Evolutionary conservation across 2,797 vertebrate species (phyloP), one percentile per base, ranked within the genome.

Genomic region (Mormyrops boulengeri): DNA sequence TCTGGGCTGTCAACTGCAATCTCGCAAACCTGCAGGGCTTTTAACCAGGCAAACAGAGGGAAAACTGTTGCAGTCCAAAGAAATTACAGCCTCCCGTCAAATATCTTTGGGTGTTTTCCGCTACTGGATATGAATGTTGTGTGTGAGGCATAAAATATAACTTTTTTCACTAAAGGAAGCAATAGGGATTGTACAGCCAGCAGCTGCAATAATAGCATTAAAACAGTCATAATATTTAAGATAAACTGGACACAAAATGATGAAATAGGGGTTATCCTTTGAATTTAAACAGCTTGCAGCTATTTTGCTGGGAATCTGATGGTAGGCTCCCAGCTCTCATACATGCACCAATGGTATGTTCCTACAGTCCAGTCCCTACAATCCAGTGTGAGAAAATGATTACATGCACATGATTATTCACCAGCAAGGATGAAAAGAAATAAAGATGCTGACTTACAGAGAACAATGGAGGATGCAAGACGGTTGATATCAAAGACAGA

Each of bases 371-470:
- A 47, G 47, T 8, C 7, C 6, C 47, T 47, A 7, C 47, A 62
- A 9, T 62, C 57, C 57, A 26, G 92, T 93, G 92, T 44, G 26
- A 44, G 93, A 95, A 95, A 95, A 94, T 91, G 95, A 95, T 94
- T 95, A 94, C 93, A 94, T 95, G 94, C 94, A 95, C 57, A 62
- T 12, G 95, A 96, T 96, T 95, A 96, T 96, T 96, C 95, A 95
- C 93, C 95, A 91, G 91, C 93, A 91, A 93, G 96, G 94, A 96
- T 96, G 95, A 96, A 96, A 96, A 96, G 95, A 95, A 94, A 94
- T 94, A 93, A 96, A 95, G 96, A 96, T 95, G 95, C 95, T 94
- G 95, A 96, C 92, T 95, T 30, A 94, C 92, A 77, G 92, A 92
- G 94, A 96, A 96, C 95, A 95, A 96, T 95, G 91, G 85, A 94